Base-by-base conservation (phyloP, 2,113 vertebrate genomes). In the Campylorhamphus procurvoides region DNA sequence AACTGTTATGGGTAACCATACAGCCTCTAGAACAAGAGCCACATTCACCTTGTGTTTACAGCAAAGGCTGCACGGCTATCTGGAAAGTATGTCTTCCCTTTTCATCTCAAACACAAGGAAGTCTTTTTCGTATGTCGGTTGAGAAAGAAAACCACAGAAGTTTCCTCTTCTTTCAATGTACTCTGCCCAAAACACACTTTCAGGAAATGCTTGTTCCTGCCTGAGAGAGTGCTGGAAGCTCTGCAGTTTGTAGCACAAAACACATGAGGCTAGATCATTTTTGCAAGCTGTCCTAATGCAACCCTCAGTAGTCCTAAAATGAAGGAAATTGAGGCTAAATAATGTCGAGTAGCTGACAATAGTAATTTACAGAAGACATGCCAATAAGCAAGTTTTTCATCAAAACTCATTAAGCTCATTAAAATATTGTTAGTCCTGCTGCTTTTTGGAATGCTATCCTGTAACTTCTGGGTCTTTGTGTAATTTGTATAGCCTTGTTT, bases 191-290 rank as follows among this genome's bases (percentile, higher is more conserved):
- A 96, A 87, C 88, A 28, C 0, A 1, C 60, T 90, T 88, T 88
- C 76, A 71, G 92, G 90, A 96, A 97, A 74, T 95, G 68, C 40
- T 58, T 90, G 59, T 85, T 96, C 59, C 88, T 94, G 89, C 90
- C 64, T 81, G 46, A 92, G 50, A 83, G 39, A 12, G 56, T 14
- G 44, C 72, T 86, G 64, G 55, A 46, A 77, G 40, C 79, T 75
- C 46, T 63, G 80, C 73, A 42, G 18, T 83, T 75, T 9, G 7
- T 56, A 87, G 35, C 22, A 17, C 39, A 60, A 31, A 91, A 87
- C 14, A 5, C 6, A 2, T 17, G 56, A 79, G 1, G 17, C 29
- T 60, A 15, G 39, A 55, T 60, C 10, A 16, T 74, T 94, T 90
- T 90, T 86, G 60, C 49, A 84, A 53, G 44, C 46, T 78, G n/a